Evolutionary conservation across 2,888 invertebrate species (phyloP).

Genomic region (Labia minor): DNA sequence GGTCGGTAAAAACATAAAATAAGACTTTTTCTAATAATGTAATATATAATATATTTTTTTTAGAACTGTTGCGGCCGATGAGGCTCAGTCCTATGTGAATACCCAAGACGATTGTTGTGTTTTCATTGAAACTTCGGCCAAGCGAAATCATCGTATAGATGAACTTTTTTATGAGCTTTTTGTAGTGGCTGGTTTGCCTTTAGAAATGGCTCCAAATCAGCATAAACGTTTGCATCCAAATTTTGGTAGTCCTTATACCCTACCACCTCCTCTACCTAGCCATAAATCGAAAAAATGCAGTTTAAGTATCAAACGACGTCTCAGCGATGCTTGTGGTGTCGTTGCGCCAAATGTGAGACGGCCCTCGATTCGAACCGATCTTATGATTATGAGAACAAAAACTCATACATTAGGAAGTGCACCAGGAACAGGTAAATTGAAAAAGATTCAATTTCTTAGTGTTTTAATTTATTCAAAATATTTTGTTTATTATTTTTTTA

Average conservation of each 20-base stretch:
- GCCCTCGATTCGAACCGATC: slow-evolving; percentile 77
- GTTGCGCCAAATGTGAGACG: slow-evolving; percentile 79
- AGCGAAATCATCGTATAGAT: slow-evolving; percentile 67
- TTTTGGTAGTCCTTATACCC: slow-evolving; percentile 64
- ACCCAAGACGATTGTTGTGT: slow-evolving; percentile 65
- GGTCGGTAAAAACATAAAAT: no score
- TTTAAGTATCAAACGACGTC: slow-evolving; percentile 65
- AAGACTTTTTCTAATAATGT: no score
- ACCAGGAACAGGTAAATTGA: neutral
- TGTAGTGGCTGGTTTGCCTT: slow-evolving; percentile 66
- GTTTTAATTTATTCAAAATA: no score
- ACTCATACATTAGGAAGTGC: slow-evolving; percentile 35
- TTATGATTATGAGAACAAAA: slow-evolving; percentile 78
- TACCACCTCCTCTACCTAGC: slow-evolving; percentile 55
- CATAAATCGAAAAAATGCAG: slow-evolving; percentile 62
- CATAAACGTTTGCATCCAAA: slow-evolving; percentile 63
- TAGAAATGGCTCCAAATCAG: slow-evolving; percentile 82
- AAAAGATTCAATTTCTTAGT: no score
- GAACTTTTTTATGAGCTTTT: slow-evolving; percentile 77
- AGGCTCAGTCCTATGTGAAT: slow-evolving; percentile 64
- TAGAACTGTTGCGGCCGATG: slow-evolving; percentile 66
- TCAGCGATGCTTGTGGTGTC: slow-evolving; percentile 80
- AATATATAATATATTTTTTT: no score
- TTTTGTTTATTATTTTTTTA: no score
- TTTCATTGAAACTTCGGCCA: slow-evolving; percentile 74